These are phyloP conservation scores for Lytechinus variegatus DNA, from an alignment of 35 echinoderm and acorn worm genomes.

Conservation along the genomic window DNA sequence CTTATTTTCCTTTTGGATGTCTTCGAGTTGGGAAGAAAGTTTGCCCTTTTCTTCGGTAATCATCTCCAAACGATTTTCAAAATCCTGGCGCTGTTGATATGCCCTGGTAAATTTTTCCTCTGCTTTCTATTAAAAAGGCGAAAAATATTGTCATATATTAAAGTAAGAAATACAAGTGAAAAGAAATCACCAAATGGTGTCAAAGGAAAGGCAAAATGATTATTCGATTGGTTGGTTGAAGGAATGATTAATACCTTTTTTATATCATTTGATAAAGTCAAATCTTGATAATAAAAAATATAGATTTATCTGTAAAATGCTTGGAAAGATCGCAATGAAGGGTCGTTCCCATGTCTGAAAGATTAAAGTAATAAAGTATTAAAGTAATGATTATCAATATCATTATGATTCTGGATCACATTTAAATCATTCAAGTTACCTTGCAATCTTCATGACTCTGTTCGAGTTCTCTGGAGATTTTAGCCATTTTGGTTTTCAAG, in stretches of 20 bases:
- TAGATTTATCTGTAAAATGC: no score
- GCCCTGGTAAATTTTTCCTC: background rate
- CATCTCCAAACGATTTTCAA: background rate
- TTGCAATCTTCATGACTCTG: background rate
- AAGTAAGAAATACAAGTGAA: background rate
- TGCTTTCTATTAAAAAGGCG: background rate
- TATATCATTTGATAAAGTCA: no score
- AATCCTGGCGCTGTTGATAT: background rate
- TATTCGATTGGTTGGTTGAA: no score
- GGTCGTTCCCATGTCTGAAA: no score
- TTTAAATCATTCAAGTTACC: background rate
- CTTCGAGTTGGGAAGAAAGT: background rate
- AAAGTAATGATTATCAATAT: background rate
- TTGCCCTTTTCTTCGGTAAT: background rate
- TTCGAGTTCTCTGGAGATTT: background rate
- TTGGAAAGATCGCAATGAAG: no score
- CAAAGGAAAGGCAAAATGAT: no score
- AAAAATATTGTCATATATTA: background rate
- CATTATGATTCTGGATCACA: background rate
- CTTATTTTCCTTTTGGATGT: background rate
- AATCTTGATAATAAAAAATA: no score
- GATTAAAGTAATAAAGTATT: no score
- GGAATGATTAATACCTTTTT: no score
- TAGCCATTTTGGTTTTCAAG: background rate
- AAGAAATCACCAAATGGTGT: no score